Evolutionary conservation across 2,113 vertebrate species (phyloP).

Genomic region (Alaudala cheleensis): DNA sequence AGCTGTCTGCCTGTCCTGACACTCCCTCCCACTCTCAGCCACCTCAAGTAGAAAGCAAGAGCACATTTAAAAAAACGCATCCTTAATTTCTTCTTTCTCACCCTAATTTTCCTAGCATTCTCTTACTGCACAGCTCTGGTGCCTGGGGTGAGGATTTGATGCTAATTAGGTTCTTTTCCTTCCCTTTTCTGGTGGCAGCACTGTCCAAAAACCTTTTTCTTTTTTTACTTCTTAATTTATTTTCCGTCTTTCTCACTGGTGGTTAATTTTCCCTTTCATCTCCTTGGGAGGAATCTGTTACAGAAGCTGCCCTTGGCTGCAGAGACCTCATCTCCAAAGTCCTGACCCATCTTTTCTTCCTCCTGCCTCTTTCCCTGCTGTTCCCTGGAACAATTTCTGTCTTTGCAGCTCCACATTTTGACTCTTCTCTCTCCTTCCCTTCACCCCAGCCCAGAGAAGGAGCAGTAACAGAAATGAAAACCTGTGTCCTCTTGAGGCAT

Average conservation of each 20-base stretch:
- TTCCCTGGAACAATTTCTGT: not conserved
- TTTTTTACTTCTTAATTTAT: not conserved
- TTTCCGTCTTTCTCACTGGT: not conserved
- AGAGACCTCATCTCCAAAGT: not conserved
- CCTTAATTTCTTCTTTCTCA: conserved; percentile 1
- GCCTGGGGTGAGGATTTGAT: not conserved
- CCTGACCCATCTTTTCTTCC: not conserved
- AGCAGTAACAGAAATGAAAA: not conserved
- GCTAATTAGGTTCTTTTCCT: not conserved
- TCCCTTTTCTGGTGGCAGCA: not conserved
- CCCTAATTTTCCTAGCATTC: not conserved
- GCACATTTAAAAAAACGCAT: not conserved
- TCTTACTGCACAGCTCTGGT: not conserved
- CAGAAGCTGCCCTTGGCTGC: not conserved
- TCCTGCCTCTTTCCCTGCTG: not conserved
- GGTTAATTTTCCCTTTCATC: not conserved
- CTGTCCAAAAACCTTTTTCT: not conserved
- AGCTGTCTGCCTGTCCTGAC: conserved; percentile 36
- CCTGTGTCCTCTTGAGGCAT: rapidly evolving
- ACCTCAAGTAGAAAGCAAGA: conserved; percentile 2
- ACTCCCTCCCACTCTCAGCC: conserved; percentile 40
- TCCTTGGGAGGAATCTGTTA: not conserved
- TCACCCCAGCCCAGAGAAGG: not conserved
- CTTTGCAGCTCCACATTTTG: not conserved
- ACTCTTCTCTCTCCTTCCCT: not conserved